Conservation (phyloP, 2,888 invertebrate genomes). For the Orchestes rusci region DNA sequence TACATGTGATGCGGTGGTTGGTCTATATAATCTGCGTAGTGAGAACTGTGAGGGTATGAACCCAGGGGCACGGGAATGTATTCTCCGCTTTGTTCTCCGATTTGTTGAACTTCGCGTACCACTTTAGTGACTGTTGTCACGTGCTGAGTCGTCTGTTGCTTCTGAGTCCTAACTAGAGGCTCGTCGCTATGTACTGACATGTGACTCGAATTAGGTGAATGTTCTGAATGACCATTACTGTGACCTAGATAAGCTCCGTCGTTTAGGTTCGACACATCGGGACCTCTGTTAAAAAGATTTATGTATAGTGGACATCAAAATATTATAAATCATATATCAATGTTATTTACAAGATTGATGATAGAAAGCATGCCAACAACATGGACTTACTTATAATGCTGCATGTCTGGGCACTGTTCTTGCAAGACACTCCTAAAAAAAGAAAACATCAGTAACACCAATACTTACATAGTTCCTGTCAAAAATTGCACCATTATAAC, state of each 20-base stretch:
- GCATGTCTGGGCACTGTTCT: slow-evolving; percentile 58
- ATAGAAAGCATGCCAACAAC: too few relatives aligned
- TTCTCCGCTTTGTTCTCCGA: slow-evolving; percentile 47
- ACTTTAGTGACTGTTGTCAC: slow-evolving; percentile 66
- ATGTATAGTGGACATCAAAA: background rate
- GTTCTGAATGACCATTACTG: slow-evolving; percentile 60
- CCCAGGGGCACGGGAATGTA: slow-evolving; percentile 48
- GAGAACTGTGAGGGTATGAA: slow-evolving; percentile 42
- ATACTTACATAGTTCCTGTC: slow-evolving; percentile 19
- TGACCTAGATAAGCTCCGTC: slow-evolving; percentile 45
- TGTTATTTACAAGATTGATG: too few relatives aligned
- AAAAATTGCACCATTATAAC: too few relatives aligned
- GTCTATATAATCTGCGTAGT: slow-evolving; percentile 47
- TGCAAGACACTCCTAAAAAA: slow-evolving; percentile 55
- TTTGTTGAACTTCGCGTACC: slow-evolving; percentile 55
- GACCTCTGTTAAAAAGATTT: slow-evolving; percentile 33
- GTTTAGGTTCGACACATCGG: slow-evolving; percentile 37
- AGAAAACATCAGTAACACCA: slow-evolving; percentile 38
- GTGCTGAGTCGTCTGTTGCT: slow-evolving; percentile 62
- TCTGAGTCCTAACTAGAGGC: slow-evolving; percentile 54
- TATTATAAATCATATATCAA: background rate
- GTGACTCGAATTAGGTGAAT: slow-evolving; percentile 53
- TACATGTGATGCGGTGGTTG: slow-evolving; percentile 45
- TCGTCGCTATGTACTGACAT: slow-evolving; percentile 49
- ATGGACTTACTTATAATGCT: slow-evolving; percentile 56